Percentiles rank a stretch among this genome's conserved stretches.
Evolutionary conservation across 2,797 vertebrate species (phyloP).

Genomic region (Pristis pectinata): DNA sequence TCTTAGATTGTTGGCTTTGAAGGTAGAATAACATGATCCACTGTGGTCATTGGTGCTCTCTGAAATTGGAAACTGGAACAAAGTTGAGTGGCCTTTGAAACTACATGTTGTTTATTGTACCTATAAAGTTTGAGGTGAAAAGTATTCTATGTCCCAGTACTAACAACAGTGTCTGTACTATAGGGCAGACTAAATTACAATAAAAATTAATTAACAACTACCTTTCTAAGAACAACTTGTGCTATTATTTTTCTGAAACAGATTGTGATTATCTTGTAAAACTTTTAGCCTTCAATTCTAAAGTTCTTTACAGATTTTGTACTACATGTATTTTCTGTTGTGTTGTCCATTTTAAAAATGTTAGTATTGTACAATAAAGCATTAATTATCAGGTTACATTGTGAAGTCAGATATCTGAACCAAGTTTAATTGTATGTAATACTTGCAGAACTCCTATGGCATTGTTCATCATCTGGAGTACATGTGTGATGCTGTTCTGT

Average conservation of each 20-base stretch:
- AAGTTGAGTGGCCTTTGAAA: not conserved
- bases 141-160: not conserved
- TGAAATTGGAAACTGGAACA: not conserved
- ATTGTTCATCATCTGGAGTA: not conserved
- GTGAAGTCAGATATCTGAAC: not conserved
- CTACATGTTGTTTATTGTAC: not conserved
- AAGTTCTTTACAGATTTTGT: not conserved
- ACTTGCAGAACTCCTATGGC: not conserved
- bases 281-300: not conserved
- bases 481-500: not conserved
- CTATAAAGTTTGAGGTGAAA: not conserved
- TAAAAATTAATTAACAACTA: not conserved
- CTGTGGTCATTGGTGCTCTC: not conserved
- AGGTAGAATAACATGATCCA: not conserved
- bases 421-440: conserved; percentile 21
- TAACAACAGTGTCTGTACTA: not conserved
- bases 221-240: not conserved
- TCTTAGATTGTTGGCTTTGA: not conserved
- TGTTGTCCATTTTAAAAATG: not conserved
- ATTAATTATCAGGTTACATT: not conserved
- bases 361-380: not conserved
- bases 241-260: not conserved
- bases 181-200: too few species aligned
- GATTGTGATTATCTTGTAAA: not conserved
- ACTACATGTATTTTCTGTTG: not conserved